Evolutionary conservation across 2,888 invertebrate species (phyloP).

Genomic region (Mimachlamys varia): DNA sequence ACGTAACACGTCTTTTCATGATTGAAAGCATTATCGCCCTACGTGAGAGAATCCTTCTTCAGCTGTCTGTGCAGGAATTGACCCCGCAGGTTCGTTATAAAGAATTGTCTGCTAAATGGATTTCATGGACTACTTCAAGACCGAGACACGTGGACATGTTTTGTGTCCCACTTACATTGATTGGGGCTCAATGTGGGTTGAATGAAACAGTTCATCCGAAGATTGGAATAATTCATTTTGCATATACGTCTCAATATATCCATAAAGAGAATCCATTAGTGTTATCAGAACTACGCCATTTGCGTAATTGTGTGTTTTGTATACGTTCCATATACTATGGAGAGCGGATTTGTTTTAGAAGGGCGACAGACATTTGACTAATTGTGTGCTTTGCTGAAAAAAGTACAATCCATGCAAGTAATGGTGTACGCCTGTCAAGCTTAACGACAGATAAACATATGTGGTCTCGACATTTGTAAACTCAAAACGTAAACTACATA

Average conservation of each 20-base stretch:
- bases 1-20: background rate
- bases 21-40: constrained; percentile 25
- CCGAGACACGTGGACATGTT: background rate
- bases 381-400: constrained; percentile 7
- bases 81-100: constrained; percentile 31
- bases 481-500: background rate
- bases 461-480: background rate
- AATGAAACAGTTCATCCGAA: background rate
- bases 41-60: background rate
- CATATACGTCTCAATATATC: background rate
- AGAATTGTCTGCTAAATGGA: constrained; percentile 21
- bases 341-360: background rate
- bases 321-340: background rate
- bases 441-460: background rate
- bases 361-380: constrained; percentile 22
- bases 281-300: background rate
- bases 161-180: background rate
- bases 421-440: background rate
- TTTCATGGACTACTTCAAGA: background rate
- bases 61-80: background rate
- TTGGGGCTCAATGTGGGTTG: background rate
- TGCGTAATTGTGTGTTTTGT: background rate
- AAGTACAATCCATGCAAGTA: background rate
- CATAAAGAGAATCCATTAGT: background rate
- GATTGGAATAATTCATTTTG: background rate